phyloP scores from a whole-genome alignment of 2,888 invertebrate genomes.

The Caenorhabditis panamensis region DNA sequence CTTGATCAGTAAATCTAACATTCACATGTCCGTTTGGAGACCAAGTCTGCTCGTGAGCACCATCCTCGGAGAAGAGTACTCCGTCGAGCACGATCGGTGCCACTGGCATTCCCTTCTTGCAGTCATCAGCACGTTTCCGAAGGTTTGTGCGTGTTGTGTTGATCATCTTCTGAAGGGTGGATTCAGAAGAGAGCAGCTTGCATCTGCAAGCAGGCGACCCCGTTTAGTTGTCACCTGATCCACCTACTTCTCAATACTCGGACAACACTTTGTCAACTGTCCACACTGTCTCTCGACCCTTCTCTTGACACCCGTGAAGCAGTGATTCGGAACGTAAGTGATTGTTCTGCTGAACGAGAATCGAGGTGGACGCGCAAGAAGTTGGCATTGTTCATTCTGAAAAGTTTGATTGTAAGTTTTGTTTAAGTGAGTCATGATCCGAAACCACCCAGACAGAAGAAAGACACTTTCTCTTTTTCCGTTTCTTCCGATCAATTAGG shows the following conservation, averaged over 20 bases:
- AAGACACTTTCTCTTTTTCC: conserved; percentile 32
- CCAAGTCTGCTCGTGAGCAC: conserved; percentile 57
- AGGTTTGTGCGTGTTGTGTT: conserved; percentile 59
- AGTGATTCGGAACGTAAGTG: conserved; percentile 72
- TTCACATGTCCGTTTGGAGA: conserved; percentile 66
- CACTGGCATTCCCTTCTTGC: conserved; percentile 59
- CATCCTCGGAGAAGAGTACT: conserved; percentile 37
- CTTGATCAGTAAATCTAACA: conserved; percentile 58
- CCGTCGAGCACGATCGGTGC: conserved; percentile 26
- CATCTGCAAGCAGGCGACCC: conserved; percentile 52
- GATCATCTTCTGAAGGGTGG: conserved; percentile 58
- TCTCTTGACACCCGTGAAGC: conserved; percentile 72
- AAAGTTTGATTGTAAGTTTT: conserved; percentile 8
- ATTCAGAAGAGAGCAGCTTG: conserved; percentile 57
- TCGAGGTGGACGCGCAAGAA: conserved; percentile 46
- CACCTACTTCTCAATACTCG: conserved; percentile 59
- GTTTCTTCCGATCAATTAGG: conserved; percentile 31
- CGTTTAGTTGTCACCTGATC: not conserved
- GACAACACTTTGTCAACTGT: conserved; percentile 68
- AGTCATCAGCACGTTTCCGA: conserved; percentile 65
- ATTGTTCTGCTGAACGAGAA: conserved; percentile 69
- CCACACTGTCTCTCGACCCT: conserved; percentile 71
- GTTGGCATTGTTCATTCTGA: conserved; percentile 50
- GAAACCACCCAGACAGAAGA: too few relatives aligned
- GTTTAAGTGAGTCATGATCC: conserved; percentile 14